These are phyloP conservation scores for Apis florea DNA, from an alignment of 1,140 invertebrate species.

Conservation along the genomic window DNA sequence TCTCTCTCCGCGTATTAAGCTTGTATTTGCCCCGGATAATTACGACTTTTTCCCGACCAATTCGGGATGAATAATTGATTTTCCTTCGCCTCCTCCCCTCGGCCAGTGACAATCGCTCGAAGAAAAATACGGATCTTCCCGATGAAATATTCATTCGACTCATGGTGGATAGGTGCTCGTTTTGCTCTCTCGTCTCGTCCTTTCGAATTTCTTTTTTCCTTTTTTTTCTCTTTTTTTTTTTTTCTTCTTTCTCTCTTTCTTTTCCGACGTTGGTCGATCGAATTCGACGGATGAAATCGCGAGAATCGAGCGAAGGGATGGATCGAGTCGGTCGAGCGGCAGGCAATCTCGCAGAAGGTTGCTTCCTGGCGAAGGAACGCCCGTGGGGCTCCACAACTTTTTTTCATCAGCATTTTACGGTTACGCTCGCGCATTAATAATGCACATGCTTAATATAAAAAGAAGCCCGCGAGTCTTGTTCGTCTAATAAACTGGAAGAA, in stretches of 20 bases:
- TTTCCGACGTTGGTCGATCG: too few relatives aligned
- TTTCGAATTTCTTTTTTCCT: too few relatives aligned
- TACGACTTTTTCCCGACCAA: conserved; percentile 80
- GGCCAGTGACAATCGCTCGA: conserved; percentile 72
- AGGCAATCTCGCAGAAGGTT: conserved; percentile 54
- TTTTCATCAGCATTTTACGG: conserved; percentile 73
- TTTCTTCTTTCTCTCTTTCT: too few relatives aligned
- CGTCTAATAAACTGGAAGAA: conserved; percentile 70
- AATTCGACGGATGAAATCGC: too few relatives aligned
- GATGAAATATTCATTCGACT: conserved; percentile 76
- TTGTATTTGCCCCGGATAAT: conserved; percentile 81
- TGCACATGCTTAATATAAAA: conserved; percentile 72
- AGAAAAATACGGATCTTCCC: conserved; percentile 68
- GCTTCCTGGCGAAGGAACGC: conserved; percentile 43
- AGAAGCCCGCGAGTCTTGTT: conserved; percentile 65
- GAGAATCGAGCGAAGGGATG: conserved; percentile 8
- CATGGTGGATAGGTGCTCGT: too few relatives aligned
- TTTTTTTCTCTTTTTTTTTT: too few relatives aligned
- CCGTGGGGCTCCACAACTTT: conserved; percentile 62
- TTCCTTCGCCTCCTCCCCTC: conserved; percentile 64
- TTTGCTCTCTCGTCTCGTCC: too few relatives aligned
- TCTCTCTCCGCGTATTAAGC: conserved; percentile 76
- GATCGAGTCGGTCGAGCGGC: conserved; percentile 51
- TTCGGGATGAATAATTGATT: conserved; percentile 81
- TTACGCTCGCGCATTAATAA: conserved; percentile 70